Base-by-base conservation (phyloP, 2,797 vertebrate genomes). In the Pseudotriccus pelzelni region DNA sequence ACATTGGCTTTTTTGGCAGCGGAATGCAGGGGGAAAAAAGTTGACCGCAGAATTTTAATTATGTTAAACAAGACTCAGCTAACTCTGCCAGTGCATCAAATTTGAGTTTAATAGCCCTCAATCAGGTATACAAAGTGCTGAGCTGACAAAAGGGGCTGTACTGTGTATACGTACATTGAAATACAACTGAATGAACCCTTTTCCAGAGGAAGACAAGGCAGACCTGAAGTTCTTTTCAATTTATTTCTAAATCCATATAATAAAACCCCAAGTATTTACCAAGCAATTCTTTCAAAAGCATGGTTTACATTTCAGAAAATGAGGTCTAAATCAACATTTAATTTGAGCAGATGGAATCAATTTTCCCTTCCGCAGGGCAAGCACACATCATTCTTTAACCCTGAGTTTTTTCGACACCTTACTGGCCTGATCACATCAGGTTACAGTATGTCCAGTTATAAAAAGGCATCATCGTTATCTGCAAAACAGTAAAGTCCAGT, bases 11-110 rank as follows among this genome's bases (percentile, higher is more conserved):
- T 96, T 84, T 93, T 96, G 70, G 70, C 79, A 77, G 69, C 0
- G 30, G 94, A 97, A 98, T 95, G 94, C 46, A 69, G 41, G 36
- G 55, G 10, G 3, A 4, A 30, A 41, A 59, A 68, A 41, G 76
- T 68, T 90, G 80, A 96, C 93, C 93, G 92, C 85, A 96, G 78
- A 97, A 97, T 97, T 96, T 97, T 97, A 97, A 97, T 96, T 92
- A 95, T 22, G 74, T 95, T 95, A 96, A 96, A 92, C 86, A 97
- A 97, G 87, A 91, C 67, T 95, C 4, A 20, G 90, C 77, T 89
- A 88, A 95, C 82, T 93, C 66, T 83, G 84, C 62, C 75, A 93
- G 89, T 39, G 72, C 84, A 91, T 96, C 90, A 94, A 92, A 79
- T 90, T 64, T 39, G 76, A 89, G 67, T 94, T 96, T 96, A 96